Evolutionary conservation across 2,113 vertebrate genomes (phyloP).

Genomic region (Ciconia maguari): DNA sequence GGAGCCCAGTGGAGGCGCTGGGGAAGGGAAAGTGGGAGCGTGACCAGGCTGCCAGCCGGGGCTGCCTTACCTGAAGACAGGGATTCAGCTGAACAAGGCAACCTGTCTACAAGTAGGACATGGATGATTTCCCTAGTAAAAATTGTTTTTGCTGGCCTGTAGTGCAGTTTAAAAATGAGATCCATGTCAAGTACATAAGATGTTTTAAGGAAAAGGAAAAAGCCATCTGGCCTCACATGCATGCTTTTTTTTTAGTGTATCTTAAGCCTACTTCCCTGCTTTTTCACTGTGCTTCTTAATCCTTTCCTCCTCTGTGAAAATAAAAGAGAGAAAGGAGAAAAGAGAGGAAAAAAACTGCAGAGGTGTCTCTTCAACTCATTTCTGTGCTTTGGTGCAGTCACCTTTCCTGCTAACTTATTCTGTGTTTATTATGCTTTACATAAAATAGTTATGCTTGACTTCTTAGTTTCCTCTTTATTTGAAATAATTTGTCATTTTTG

Average conservation of each 20-base stretch:
- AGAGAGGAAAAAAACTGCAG: background rate
- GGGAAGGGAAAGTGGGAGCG: background rate
- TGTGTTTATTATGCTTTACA: background rate
- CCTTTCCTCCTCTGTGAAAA: background rate
- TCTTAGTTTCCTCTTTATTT: background rate
- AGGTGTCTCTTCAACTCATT: background rate
- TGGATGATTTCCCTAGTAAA: background rate
- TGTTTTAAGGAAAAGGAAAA: background rate
- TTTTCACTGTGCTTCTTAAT: background rate
- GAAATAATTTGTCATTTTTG: background rate
- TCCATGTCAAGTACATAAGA: background rate
- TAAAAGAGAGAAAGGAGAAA: background rate
- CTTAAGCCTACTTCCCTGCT: background rate
- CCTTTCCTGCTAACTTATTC: background rate
- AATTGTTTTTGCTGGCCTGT: background rate
- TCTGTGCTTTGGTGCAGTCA: background rate
- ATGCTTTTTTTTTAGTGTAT: background rate
- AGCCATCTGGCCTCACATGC: background rate
- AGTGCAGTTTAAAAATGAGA: background rate
- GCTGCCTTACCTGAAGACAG: background rate
- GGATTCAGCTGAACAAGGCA: background rate
- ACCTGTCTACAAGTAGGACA: background rate
- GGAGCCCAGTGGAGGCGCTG: background rate
- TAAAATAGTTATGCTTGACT: background rate
- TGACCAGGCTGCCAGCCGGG: background rate